Percentiles rank a stretch among this genome's conserved stretches.
Evolutionary conservation across 1,140 invertebrate genomes (phyloP).

Genomic region (Condylostylus longicornis): DNA sequence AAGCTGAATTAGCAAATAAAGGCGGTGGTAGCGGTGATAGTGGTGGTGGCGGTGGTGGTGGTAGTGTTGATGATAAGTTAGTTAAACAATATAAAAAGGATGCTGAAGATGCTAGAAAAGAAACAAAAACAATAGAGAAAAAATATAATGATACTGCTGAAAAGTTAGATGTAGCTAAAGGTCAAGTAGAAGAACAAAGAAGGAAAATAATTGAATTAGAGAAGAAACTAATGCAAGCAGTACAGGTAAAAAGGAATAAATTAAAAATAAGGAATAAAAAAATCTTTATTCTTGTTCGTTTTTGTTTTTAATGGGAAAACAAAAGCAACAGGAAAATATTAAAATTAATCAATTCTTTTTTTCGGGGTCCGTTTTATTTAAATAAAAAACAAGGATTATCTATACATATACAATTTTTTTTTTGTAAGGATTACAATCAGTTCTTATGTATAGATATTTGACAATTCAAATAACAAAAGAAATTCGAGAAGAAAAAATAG

Average conservation of each 20-base stretch:
- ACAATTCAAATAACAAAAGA: no score
- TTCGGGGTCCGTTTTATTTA: no score
- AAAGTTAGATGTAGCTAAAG: conserved; percentile 56
- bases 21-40: conserved; percentile 37
- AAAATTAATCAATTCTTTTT: not conserved
- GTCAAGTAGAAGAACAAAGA: conserved; percentile 63
- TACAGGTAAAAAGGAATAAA: conserved; percentile 41
- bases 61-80: conserved; percentile 37
- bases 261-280: no score
- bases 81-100: conserved; percentile 55
- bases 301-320: not conserved
- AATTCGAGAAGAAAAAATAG: no score
- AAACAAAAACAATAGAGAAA: conserved; percentile 62
- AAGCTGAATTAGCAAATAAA: conserved; percentile 55
- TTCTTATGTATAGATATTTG: no score
- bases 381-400: no score
- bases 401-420: no score
- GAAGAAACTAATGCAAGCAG: conserved; percentile 44
- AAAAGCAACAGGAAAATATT: not conserved
- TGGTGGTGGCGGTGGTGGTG: conserved; percentile 28
- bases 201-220: conserved; percentile 58
- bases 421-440: no score
- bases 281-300: no score
- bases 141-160: conserved; percentile 58
- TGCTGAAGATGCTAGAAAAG: conserved; percentile 55